A percentile compares a stretch with the other conserved stretches of the same genome.
These are phyloP conservation scores for Microcebus griseorufus DNA, from an alignment of 2,113 vertebrate species.

Conservation along the genomic window DNA sequence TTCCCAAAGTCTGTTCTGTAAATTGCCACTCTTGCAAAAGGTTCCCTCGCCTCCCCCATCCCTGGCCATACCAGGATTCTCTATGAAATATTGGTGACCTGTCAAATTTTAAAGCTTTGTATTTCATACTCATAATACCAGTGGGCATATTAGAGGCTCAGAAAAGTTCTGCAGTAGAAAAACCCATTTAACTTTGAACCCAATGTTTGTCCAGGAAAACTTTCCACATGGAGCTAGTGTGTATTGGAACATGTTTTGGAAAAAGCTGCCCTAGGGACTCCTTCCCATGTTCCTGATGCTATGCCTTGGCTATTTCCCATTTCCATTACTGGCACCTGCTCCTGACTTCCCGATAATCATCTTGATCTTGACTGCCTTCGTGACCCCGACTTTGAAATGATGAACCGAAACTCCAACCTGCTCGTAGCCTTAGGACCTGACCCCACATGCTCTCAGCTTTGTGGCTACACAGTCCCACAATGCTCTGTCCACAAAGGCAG, in stretches of 20 bases:
- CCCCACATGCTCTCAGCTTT: too few species aligned
- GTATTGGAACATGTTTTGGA: not conserved
- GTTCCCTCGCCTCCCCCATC: not conserved
- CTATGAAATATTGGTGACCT: not conserved
- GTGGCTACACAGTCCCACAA: not conserved
- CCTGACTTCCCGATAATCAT: not conserved
- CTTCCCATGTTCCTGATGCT: not conserved
- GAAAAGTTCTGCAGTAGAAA: not conserved
- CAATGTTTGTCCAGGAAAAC: not conserved
- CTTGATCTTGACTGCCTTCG: not conserved
- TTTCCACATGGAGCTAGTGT: not conserved
- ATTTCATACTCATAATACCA: not conserved
- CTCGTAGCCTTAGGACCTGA: not conserved
- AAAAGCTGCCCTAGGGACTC: not conserved
- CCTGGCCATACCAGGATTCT: not conserved
- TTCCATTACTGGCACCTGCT: not conserved
- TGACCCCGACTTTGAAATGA: not conserved
- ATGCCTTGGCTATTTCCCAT: not conserved
- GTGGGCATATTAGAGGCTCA: not conserved
- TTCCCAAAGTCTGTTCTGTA: not conserved
- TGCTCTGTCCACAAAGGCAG: not conserved
- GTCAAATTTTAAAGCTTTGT: not conserved
- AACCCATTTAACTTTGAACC: not conserved
- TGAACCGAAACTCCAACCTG: conserved; percentile 10
- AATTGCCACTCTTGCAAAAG: not conserved